These are phyloP conservation scores for Sitta europaea DNA, from an alignment of 2,113 vertebrate genomes.

Conservation along the genomic window DNA sequence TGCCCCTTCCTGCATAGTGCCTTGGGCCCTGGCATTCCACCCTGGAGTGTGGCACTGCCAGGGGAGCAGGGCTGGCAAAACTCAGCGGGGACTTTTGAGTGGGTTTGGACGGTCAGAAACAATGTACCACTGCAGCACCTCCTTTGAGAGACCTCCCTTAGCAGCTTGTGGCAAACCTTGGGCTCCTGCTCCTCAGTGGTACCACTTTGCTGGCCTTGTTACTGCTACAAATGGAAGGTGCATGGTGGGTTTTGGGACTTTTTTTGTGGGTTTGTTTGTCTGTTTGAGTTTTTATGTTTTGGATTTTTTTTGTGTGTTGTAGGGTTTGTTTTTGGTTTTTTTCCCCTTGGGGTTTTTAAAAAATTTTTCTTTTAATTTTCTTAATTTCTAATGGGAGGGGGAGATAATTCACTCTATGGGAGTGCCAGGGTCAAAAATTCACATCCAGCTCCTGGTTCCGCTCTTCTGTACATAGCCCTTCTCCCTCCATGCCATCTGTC, in stretches of 20 bases:
- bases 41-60: fast-evolving
- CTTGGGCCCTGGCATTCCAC: not conserved
- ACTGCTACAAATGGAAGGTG: not conserved
- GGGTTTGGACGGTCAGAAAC: not conserved
- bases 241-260: not conserved
- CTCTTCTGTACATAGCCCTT: not conserved
- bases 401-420: not conserved
- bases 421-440: not conserved
- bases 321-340: not conserved
- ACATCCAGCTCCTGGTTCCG: not conserved
- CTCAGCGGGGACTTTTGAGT: fast-evolving
- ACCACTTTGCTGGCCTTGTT: not conserved
- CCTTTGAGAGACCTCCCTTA: not conserved
- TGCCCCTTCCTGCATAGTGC: not conserved
- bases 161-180: not conserved
- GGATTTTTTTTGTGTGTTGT: not conserved
- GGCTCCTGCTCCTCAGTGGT: not conserved
- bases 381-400: fast-evolving
- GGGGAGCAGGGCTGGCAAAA: not conserved
- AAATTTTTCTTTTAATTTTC: not conserved
- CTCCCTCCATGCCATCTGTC: not conserved
- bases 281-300: not conserved
- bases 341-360: not conserved
- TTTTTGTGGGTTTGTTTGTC: not conserved
- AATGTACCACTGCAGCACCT: not conserved